phyloP scores from a whole-genome alignment of 2,888 invertebrate genomes.

The Mechanitis messenoides region DNA sequence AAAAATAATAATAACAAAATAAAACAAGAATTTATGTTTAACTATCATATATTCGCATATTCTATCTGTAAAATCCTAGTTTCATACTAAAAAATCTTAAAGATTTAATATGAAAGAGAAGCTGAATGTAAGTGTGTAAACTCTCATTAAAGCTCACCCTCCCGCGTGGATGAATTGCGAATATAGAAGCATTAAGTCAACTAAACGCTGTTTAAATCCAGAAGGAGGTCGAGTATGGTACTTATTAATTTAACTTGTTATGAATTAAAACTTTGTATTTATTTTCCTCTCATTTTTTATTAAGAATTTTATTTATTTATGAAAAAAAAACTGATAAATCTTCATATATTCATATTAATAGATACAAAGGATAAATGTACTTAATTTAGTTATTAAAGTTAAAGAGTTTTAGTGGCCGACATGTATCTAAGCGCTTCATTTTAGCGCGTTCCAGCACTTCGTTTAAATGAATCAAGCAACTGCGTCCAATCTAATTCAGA shows the following conservation, averaged over 20 bases:
- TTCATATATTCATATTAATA: no score
- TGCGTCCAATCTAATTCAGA: conserved; percentile 51
- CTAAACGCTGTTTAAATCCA: conserved; percentile 20
- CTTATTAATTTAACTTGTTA: conserved; percentile 22
- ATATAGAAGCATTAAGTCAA: conserved; percentile 13
- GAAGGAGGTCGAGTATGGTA: conserved; percentile 22
- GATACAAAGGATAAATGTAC: background rate
- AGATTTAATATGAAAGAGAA: conserved; percentile 3
- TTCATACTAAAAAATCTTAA: background rate
- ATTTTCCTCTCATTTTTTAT: conserved; percentile 18
- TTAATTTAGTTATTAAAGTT: background rate
- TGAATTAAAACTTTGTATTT: conserved; percentile 21
- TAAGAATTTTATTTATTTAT: background rate
- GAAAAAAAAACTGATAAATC: no score
- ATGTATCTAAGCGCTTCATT: conserved; percentile 11
- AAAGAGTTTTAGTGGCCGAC: background rate
- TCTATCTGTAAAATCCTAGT: no score
- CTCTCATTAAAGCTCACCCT: conserved; percentile 13
- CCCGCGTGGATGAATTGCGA: conserved; percentile 13
- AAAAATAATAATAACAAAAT: no score
- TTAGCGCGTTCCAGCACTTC: conserved; percentile 28
- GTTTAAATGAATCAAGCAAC: conserved; percentile 31
- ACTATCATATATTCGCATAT: no score
- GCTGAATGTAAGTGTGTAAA: conserved; percentile 4
- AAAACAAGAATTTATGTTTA: no score